Percentiles rank a stretch among this genome's conserved stretches.
Evolutionary conservation across 2,888 invertebrate genomes (phyloP).

Genomic region (Drosophila setosimentum): DNA sequence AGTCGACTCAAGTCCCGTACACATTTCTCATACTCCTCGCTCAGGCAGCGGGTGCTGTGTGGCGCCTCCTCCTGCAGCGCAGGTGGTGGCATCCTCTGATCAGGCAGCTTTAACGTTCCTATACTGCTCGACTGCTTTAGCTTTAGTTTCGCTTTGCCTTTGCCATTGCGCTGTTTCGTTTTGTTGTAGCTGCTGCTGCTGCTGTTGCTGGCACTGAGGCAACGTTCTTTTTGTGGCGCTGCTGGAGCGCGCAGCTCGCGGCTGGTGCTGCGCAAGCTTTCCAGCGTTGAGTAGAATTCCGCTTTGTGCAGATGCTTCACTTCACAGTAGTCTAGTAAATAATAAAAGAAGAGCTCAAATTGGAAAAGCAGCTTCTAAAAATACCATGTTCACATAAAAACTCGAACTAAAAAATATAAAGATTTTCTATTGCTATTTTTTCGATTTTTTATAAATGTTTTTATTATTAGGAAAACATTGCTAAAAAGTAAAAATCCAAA

Average conservation of each 20-base stretch:
- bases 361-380: not conserved
- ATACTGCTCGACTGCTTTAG: not conserved
- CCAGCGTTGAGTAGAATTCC: conserved; percentile 91
- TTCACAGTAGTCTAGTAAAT: conserved; percentile 88
- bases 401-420: not conserved
- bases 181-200: conserved; percentile 38
- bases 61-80: conserved; percentile 5
- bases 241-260: conserved; percentile 66
- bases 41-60: conserved; percentile 53
- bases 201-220: conserved; percentile 42
- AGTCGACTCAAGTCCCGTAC: conserved; percentile 61
- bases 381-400: not conserved
- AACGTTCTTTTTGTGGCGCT: conserved; percentile 39
- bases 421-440: too few species aligned
- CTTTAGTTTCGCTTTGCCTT: conserved; percentile 44
- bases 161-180: conserved; percentile 54
- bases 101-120: conserved; percentile 38
- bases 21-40: conserved; percentile 69
- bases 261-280: conserved; percentile 85
- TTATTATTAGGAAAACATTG: too few species aligned
- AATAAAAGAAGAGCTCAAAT: not conserved
- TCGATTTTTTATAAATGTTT: too few species aligned
- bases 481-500: too few species aligned
- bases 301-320: conserved; percentile 90
- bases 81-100: conserved; percentile 5